These are phyloP conservation scores for Chiroxiphia lanceolata DNA, from an alignment of 2,797 vertebrate species.

Conservation along the genomic window DNA sequence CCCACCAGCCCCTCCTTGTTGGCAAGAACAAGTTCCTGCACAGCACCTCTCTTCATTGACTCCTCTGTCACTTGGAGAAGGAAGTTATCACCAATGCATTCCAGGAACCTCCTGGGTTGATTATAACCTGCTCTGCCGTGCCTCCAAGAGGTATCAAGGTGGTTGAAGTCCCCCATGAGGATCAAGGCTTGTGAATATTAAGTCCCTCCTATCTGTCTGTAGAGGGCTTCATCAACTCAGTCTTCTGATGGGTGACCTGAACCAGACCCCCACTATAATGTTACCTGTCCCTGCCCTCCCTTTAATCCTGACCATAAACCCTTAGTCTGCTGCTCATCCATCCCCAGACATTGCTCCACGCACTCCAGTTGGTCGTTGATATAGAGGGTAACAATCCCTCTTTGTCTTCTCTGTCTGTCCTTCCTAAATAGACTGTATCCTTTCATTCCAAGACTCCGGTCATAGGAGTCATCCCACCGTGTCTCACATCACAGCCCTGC, in stretches of 20 bases:
- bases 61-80: neutral
- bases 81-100: neutral
- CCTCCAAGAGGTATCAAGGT: neutral
- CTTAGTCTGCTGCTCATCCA: neutral
- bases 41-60: rapidly evolving
- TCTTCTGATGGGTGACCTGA: neutral
- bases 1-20: neutral
- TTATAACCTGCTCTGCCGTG: neutral
- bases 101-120: neutral
- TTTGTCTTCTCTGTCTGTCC: neutral
- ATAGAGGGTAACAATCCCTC: neutral
- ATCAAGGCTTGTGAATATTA: neutral
- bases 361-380: neutral
- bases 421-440: neutral
- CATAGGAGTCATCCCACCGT: neutral
- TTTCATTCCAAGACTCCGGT: neutral
- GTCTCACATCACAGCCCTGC: neutral
- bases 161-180: neutral
- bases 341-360: neutral
- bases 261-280: neutral
- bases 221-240: neutral
- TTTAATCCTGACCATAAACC: neutral
- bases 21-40: neutral
- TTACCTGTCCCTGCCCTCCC: neutral
- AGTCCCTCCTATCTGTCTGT: neutral